Evolutionary conservation across 2,797 vertebrate species (phyloP), one percentile per base, ranked within the genome.

Genomic region (Acipenser ruthenus): DNA sequence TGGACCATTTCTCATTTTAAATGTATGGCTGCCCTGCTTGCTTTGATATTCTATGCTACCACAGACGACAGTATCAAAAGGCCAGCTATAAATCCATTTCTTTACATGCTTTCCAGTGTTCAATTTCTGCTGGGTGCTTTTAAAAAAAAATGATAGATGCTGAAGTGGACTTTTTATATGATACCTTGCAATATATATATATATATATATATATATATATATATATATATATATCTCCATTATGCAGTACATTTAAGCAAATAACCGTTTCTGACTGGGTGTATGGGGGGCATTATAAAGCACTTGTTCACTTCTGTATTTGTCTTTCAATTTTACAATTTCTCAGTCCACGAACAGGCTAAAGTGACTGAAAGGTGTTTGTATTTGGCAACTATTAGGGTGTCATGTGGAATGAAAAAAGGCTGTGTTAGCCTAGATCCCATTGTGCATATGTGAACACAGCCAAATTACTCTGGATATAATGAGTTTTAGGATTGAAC

Each of bases 1-100:
- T 60, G 75, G 77, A 68, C 69, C 73, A 77, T 84, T 87, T 82
- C 84, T 85, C 81, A 82, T 77, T 61, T 77, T 75, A 73, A 82
- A 77, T 79, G 72, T 58, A 67, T 72, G 69, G 76, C 72, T 70
- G 72, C 65, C 75, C 74, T 69, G 67, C 68, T 67, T 71, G 60
- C 77, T 82, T 79, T 80, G 78, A 83, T 81, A 80, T 79, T 63
- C 75, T 72, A 65, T 37, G 53, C 74, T 77, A 52, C 75, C 76
- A 71, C 69, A 60, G 67, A 69, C 73, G 80, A 85, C 50, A 78
- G 67, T 74, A 80, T 67, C 76, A 78, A 78, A 71, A 71, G 68
- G 66, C 60, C 49, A 50, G 65, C 71, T 76, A 71, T 77, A 84
- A 82, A 86, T 81, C 77, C 73, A 73, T 68, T 77, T 80, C 76